Evolutionary conservation across 2,797 vertebrate genomes (phyloP).

Genomic region (Pseudomugil tenellus): DNA sequence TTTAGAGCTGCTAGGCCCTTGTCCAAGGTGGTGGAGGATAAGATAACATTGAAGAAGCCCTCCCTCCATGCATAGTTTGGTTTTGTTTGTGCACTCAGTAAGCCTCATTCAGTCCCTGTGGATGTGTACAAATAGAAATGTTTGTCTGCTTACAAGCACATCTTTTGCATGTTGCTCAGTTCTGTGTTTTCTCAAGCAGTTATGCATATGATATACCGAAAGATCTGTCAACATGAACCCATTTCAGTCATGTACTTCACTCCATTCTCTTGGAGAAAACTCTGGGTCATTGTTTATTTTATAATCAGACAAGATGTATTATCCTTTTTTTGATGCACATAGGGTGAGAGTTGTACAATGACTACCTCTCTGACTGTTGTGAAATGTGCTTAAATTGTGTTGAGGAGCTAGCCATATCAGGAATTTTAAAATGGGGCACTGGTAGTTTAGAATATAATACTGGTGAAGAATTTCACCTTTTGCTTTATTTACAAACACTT

Average conservation of each 20-base stretch:
- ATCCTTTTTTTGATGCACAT: not conserved
- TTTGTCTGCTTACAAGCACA: slow-evolving; percentile 22
- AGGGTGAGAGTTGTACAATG: not conserved
- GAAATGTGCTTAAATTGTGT: not conserved
- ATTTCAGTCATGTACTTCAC: not conserved
- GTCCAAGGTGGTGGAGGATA: slow-evolving; percentile 74
- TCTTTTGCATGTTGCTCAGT: slow-evolving; percentile 25
- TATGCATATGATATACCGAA: not conserved
- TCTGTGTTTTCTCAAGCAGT: not conserved
- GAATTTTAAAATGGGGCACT: not conserved
- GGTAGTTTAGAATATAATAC: not conserved
- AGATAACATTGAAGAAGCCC: slow-evolving; percentile 69
- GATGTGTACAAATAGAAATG: slow-evolving; percentile 23
- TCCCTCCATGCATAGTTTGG: slow-evolving; percentile 40
- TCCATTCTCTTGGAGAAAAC: not conserved
- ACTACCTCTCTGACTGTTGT: not conserved
- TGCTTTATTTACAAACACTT: not conserved
- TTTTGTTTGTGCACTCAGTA: slow-evolving; percentile 57
- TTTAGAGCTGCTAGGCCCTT: slow-evolving; percentile 74
- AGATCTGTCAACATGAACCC: slow-evolving; percentile 5
- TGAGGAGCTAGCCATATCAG: not conserved
- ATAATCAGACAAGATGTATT: not conserved
- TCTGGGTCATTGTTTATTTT: not conserved
- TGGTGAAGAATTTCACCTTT: not conserved
- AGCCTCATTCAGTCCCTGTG: slow-evolving; percentile 24